A percentile compares a stretch with the other conserved stretches of the same genome.
phyloP scores from a whole-genome alignment of 2,888 invertebrate genomes.

The Scaptodrosophila latifasciaeformis region DNA sequence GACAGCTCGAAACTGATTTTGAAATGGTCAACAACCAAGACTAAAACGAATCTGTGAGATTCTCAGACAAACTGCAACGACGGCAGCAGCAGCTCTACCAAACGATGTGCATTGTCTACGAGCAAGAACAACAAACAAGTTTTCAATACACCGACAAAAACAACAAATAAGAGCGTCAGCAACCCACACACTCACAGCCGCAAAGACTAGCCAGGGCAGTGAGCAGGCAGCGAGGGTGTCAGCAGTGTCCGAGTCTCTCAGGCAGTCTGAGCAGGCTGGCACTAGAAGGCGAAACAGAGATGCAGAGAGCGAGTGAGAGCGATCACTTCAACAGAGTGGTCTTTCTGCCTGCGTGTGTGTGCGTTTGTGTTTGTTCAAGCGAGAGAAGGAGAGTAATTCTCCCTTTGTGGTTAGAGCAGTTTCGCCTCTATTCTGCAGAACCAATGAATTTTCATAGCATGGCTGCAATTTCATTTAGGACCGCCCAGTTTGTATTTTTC shows the following conservation, averaged over 20 bases:
- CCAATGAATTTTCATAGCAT: conserved; percentile 51
- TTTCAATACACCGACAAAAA: conserved; percentile 21
- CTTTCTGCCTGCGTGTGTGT: no score
- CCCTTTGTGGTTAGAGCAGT: conserved; percentile 34
- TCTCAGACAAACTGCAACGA: conserved; percentile 36
- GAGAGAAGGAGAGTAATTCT: conserved; percentile 3
- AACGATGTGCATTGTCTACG: no score
- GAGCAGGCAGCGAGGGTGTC: conserved; percentile 1
- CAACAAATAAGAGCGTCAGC: conserved; percentile 5
- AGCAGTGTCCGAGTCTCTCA: conserved; percentile 28
- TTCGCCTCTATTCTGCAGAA: conserved; percentile 28
- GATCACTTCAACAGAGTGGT: not conserved
- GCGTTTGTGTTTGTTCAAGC: no score
- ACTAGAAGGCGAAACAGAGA: not conserved
- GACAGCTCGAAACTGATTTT: conserved; percentile 75
- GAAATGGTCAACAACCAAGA: conserved; percentile 68
- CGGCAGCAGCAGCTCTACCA: conserved; percentile 27
- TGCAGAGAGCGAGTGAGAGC: not conserved
- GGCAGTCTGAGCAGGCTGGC: conserved; percentile 18
- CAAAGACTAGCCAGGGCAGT: no score
- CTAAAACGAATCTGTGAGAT: conserved; percentile 71
- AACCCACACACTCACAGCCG: conserved; percentile 21
- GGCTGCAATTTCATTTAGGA: conserved; percentile 62
- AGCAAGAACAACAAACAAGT: conserved; percentile 50
- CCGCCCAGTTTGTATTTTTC: conserved; percentile 51